Evolutionary conservation across 2,113 vertebrate genomes (phyloP), one percentile per base, ranked within the genome.

Genomic region (Hippocampus abdominalis): DNA sequence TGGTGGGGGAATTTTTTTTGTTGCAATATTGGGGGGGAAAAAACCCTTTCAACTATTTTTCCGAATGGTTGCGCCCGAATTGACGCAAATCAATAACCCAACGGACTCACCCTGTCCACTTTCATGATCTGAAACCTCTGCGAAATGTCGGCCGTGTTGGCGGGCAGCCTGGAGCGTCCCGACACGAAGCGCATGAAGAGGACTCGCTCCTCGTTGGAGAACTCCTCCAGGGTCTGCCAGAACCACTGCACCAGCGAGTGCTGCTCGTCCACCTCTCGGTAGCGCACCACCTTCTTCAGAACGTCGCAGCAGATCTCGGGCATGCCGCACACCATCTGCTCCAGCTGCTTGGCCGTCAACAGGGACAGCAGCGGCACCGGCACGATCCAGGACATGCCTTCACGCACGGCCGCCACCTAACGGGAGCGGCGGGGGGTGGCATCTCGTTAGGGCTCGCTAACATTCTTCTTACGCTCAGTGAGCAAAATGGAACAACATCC

Each of bases 111-210:
- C 86, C 93, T 68, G 82, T 94, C 93, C 72, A 94, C 93, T 87
- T 93, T 94, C 88, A 94, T 93, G 86, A 94, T 93, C 89, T 94
- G 93, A 44, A 94, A 93, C 78, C 92, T 89, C 81, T 94, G 93
- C 0, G 90, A 91, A 83, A 94, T 93, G 87, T 94, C 93, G 12
- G 93, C 93, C 0, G 92, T 92, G 88, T 94, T 93, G 74, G 93
- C 92, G 0, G 93, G 93, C 13, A 94, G 88, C 67, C 93, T 69
- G 3, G 93, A 94, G 60, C 93, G 90, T 0, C 93, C 93, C 0
- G 93, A 94, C 6, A 94, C 93, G 60, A 94, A 94, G 76, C 93
- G 93, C 91, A 94, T 90, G 85, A 93, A 94, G 51, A 94, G 90
- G 18, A 94, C 93, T 0, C 93, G 81, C 89, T 94, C 93, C 86